phyloP scores from a whole-genome alignment of 2,888 invertebrate species.

The Piscicola geometra region DNA sequence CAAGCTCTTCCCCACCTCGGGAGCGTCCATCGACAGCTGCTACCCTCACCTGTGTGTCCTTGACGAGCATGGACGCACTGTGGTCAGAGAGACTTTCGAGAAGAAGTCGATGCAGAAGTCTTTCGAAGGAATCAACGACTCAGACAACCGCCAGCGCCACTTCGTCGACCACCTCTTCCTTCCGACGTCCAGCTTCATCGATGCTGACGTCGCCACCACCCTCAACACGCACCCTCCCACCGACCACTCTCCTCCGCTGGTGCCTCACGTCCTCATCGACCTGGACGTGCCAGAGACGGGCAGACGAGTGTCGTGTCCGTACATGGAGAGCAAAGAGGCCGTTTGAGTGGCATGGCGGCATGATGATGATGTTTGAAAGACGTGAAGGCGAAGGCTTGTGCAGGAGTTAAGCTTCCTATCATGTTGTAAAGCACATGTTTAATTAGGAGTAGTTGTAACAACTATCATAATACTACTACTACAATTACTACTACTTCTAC shows the following conservation, averaged over 20 bases:
- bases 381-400: too few relatives aligned
- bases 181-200: neutral
- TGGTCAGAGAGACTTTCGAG: neutral
- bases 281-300: neutral
- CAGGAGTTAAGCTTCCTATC: too few relatives aligned
- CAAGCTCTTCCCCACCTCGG: neutral
- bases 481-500: too few relatives aligned
- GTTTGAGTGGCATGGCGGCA: neutral
- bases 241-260: neutral
- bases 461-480: too few relatives aligned
- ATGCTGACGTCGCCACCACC: neutral
- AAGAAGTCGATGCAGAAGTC: neutral
- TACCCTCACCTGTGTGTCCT: conserved; percentile 22
- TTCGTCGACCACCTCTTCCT: neutral
- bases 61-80: conserved; percentile 17
- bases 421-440: too few relatives aligned
- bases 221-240: neutral
- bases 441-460: too few relatives aligned
- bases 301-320: conserved; percentile 30
- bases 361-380: too few relatives aligned
- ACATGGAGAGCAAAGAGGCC: conserved; percentile 3
- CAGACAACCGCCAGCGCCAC: neutral
- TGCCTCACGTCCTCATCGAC: too few relatives aligned
- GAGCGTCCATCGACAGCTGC: conserved; percentile 28
- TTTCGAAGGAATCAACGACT: neutral